Evolutionary conservation across 2,888 invertebrate species (phyloP).

Genomic region (Aleiodes testaceus): DNA sequence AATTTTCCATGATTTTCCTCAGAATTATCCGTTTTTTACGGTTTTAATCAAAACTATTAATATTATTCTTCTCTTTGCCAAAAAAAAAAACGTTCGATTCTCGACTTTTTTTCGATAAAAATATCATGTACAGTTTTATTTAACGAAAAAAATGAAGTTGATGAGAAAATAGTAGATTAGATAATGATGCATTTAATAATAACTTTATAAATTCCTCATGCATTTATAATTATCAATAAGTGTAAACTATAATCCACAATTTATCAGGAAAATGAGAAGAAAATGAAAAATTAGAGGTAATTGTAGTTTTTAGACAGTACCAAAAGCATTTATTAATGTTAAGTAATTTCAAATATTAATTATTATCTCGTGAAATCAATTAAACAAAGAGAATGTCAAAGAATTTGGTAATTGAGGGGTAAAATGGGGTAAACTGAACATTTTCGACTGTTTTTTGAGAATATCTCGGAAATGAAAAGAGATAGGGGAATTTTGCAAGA

Average conservation of each 20-base stretch:
- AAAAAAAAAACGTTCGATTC: background rate
- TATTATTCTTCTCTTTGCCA: conserved; percentile 1
- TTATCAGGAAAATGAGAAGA: conserved; percentile 27
- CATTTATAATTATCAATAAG: conserved; percentile 34
- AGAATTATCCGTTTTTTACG: background rate
- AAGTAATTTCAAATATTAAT: conserved; percentile 42
- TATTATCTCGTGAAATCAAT: conserved; percentile 20
- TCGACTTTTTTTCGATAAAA: conserved; percentile 17
- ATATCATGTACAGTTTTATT: conserved; percentile 39
- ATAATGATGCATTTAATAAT: conserved; percentile 21
- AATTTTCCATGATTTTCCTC: conserved; percentile 17
- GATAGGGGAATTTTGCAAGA: too few species aligned
- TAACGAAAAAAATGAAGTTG: conserved; percentile 2
- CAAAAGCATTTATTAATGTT: conserved; percentile 52
- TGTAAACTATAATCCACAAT: conserved; percentile 20
- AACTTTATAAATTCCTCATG: conserved; percentile 22
- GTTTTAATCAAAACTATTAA: background rate
- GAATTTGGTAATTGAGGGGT: background rate
- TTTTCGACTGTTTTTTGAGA: background rate
- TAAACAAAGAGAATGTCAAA: conserved; percentile 44
- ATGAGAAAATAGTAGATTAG: background rate
- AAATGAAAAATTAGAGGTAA: conserved; percentile 11
- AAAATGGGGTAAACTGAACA: too few species aligned
- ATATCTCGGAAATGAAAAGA: conserved; percentile 3
- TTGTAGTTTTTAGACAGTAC: conserved; percentile 47